Evolutionary conservation across 1,140 invertebrate genomes (phyloP).

Genomic region (Pogonognathellus flavescens): DNA sequence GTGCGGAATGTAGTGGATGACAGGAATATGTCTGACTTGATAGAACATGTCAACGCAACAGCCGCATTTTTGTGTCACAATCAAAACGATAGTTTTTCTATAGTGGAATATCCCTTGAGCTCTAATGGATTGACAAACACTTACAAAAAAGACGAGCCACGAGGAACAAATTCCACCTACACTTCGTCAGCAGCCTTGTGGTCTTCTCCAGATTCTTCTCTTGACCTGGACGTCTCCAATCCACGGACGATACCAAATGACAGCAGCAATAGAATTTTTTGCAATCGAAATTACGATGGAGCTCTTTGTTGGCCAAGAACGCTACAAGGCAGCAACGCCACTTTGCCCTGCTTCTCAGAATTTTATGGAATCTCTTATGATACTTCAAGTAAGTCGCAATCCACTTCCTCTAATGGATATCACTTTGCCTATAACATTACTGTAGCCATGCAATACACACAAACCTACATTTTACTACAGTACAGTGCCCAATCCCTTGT

Average conservation of each 20-base stretch:
- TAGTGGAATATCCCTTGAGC: background rate
- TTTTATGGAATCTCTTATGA: constrained; percentile 84
- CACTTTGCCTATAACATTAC: no score
- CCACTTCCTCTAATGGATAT: no score
- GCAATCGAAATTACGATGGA: constrained; percentile 74
- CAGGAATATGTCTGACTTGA: background rate
- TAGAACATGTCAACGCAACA: background rate
- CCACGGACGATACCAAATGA: background rate
- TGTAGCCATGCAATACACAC: no score
- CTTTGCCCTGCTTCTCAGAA: constrained; percentile 81
- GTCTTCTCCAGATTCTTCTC: background rate
- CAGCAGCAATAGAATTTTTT: background rate
- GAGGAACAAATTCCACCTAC: constrained; percentile 3
- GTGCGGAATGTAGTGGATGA: background rate
- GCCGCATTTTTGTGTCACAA: constrained; percentile 5
- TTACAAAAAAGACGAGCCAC: background rate
- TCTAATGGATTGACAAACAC: background rate
- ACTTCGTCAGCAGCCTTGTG: background rate
- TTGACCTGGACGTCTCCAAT: constrained; percentile 2
- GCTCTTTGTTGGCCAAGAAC: constrained; percentile 85
- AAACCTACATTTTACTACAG: no score
- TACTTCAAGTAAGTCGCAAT: constrained; percentile 71
- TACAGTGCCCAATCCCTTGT: no score
- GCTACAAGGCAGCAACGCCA: constrained; percentile 75
- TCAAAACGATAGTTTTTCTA: constrained; percentile 14